These are phyloP conservation scores for Rhingia rostrata DNA, from an alignment of 2,888 invertebrate species.

Conservation along the genomic window DNA sequence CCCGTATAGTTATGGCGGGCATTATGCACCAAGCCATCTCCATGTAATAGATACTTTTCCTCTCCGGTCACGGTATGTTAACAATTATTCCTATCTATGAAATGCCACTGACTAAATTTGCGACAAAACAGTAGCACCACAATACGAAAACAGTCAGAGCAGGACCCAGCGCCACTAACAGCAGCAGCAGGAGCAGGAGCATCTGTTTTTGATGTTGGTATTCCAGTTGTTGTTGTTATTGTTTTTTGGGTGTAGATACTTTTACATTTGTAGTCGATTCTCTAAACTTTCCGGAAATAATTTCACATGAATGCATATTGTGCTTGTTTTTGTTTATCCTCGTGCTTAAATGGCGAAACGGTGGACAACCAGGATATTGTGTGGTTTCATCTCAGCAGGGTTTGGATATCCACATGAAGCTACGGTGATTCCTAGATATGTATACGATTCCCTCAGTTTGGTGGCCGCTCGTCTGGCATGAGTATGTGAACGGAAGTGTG, in stretches of 20 bases:
- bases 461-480: too few relatives aligned
- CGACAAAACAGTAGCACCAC: slow-evolving; percentile 46
- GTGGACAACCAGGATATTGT: slow-evolving; percentile 62
- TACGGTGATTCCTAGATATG: background rate
- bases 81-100: slow-evolving; percentile 49
- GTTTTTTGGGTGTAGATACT: slow-evolving; percentile 23
- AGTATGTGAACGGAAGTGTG: slow-evolving; percentile 48
- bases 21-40: slow-evolving; percentile 19
- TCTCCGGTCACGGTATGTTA: slow-evolving; percentile 41
- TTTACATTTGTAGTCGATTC: slow-evolving; percentile 33
- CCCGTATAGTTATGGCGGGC: background rate
- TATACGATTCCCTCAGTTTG: background rate
- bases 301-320: slow-evolving; percentile 65
- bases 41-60: slow-evolving; percentile 42
- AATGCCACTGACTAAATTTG: slow-evolving; percentile 62
- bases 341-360: slow-evolving; percentile 50
- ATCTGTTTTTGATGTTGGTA: slow-evolving; percentile 57
- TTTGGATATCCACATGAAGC: slow-evolving; percentile 18
- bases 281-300: slow-evolving; percentile 63
- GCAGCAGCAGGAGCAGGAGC: slow-evolving; percentile 22
- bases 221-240: slow-evolving; percentile 45
- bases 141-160: slow-evolving; percentile 20
- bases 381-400: slow-evolving; percentile 41
- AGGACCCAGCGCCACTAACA: slow-evolving; percentile 3
- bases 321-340: slow-evolving; percentile 58